Evolutionary conservation across 2,888 invertebrate genomes (phyloP), one percentile per base, ranked within the genome.

Genomic region (Acanthosepion lycidas): DNA sequence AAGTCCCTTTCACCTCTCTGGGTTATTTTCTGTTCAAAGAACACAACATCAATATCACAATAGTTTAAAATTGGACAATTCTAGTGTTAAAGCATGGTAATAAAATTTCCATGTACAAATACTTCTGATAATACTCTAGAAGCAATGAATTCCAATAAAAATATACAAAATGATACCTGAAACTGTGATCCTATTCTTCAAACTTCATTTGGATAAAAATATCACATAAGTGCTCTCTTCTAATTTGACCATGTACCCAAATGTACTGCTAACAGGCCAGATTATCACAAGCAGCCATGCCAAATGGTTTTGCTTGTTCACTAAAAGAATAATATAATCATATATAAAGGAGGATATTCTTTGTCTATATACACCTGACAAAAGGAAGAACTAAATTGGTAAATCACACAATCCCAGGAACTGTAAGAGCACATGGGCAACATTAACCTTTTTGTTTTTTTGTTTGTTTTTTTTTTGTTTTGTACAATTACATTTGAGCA

Each of bases 1-100:
- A 15, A 55, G 5, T 23, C 23, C 23, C 23, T 78, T 78, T 78
- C 78, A 78, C 1, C 15, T 12, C 15, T 78, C 18, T 78, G 15
- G 78, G 78, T 78, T 78, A 78, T n/a, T 78, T 33, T 78, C n/a
- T 78, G n/a, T 78, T 78, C 33, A n/a, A 42, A n/a, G n/a, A 78
- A 78, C 78, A 78, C n/a, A 78, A 78, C 78, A 78, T 78, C 78
- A 78, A 78, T 78, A 78, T 78, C 78, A 78, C 78, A 78, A 78
- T 78, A 33, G 78, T 78, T 33, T 15, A n/a, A n/a, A 78, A 78
- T 12, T 78, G 78, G 78, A 78, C 78, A 78, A 78, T n/a, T 78
- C 78, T 78, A 78, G 78, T 78, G n/a, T 78, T 78, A 78, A 78
- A 78, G 23, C n/a, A n/a, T 78, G n/a, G 8, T n/a, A n/a, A 78